phyloP scores from a whole-genome alignment of 2,113 vertebrate species.

The Alosa alosa region DNA sequence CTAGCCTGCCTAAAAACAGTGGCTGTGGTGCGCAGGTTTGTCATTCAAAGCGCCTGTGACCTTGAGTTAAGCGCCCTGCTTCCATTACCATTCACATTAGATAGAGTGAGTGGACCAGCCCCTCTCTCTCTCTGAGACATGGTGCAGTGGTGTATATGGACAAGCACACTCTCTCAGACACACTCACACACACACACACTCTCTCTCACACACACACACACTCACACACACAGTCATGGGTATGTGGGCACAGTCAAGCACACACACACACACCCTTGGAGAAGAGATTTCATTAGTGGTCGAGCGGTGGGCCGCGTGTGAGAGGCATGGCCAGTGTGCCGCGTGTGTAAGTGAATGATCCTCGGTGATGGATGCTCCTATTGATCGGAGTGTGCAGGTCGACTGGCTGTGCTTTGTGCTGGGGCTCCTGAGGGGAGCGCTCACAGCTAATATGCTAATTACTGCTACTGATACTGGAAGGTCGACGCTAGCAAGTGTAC shows the following conservation, averaged over 20 bases:
- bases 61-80: slow-evolving; percentile 21
- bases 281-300: slow-evolving; percentile 42
- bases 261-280: slow-evolving; percentile 25
- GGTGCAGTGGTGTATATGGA: background rate
- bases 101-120: background rate
- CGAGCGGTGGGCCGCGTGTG: slow-evolving; percentile 4
- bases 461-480: background rate
- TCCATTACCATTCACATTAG: background rate
- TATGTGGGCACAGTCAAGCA: background rate
- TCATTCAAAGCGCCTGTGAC: slow-evolving; percentile 26
- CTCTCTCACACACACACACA: background rate
- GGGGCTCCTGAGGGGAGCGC: background rate
- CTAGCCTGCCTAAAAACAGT: background rate
- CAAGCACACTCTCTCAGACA: background rate
- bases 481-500: background rate
- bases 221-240: background rate
- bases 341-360: slow-evolving; percentile 8
- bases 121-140: background rate
- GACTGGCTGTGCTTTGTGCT: background rate
- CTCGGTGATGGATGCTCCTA: background rate
- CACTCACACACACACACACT: background rate
- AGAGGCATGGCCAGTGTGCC: background rate
- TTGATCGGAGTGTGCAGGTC: background rate
- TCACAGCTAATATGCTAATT: background rate
- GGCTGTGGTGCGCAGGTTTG: background rate